Percentiles rank a stretch among this genome's conserved stretches.
Evolutionary conservation across 2,797 vertebrate genomes (phyloP).

Genomic region (Meda fulgida): DNA sequence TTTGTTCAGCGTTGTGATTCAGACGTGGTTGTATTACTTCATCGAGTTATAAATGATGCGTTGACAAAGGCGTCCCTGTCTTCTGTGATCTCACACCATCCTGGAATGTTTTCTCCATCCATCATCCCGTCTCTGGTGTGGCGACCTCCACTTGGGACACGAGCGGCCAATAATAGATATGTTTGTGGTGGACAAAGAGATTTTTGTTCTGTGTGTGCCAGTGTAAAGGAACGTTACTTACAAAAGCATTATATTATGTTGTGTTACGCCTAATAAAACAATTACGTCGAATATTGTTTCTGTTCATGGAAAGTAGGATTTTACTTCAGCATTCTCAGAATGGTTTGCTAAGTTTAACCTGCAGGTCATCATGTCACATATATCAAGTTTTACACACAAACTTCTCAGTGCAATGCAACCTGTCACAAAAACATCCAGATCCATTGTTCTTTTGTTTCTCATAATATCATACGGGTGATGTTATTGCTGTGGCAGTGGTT

Average conservation of each 20-base stretch:
- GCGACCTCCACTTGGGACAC: constrained; percentile 23
- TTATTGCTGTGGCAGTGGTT: background rate
- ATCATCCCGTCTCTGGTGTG: constrained; percentile 19
- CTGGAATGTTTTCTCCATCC: constrained; percentile 48
- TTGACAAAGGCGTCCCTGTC: constrained; percentile 23
- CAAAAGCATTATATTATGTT: background rate
- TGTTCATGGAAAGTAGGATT: background rate
- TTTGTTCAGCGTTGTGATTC: constrained; percentile 13
- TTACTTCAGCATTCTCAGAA: background rate
- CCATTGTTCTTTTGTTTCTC: background rate
- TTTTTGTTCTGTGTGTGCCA: constrained; percentile 5
- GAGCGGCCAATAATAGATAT: constrained; percentile 22
- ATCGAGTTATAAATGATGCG: constrained; percentile 30
- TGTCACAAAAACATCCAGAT: background rate
- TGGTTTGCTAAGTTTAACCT: background rate
- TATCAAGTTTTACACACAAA: background rate
- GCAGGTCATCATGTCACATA: background rate
- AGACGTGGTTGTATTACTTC: constrained; percentile 27
- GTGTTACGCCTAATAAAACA: background rate
- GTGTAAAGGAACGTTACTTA: background rate
- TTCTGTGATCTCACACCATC: constrained; percentile 26
- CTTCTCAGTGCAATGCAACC: background rate
- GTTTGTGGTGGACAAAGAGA: background rate
- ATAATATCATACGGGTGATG: background rate
- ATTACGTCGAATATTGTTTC: background rate